These are phyloP conservation scores for Choloepus didactylus DNA, from an alignment of 2,797 vertebrate genomes.

Conservation along the genomic window DNA sequence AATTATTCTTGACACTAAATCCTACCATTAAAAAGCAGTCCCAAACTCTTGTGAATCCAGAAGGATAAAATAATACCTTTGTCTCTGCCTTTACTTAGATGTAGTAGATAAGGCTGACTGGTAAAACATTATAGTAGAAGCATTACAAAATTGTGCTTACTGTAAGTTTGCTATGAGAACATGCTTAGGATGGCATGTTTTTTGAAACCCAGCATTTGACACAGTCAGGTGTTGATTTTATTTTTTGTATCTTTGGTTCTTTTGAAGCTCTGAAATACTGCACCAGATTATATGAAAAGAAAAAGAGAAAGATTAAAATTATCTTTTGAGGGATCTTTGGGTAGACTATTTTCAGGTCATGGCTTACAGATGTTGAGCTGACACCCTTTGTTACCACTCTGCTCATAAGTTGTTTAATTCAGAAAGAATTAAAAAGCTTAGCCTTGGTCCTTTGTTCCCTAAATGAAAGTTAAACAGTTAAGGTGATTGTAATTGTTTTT, in stretches of 20 bases:
- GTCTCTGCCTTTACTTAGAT: not conserved
- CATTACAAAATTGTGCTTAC: not conserved
- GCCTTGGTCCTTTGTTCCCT: not conserved
- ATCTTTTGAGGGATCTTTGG: not conserved
- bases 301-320: not conserved
- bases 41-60: not conserved
- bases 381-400: not conserved
- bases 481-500: not conserved
- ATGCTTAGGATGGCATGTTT: not conserved
- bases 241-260: conserved; percentile 9
- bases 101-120: not conserved
- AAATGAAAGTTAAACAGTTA: conserved; percentile 13
- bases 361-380: not conserved
- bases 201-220: conserved; percentile 52
- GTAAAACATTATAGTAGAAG: not conserved
- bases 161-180: not conserved
- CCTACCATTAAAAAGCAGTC: not conserved
- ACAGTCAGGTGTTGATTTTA: conserved; percentile 28
- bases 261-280: conserved; percentile 2
- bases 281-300: conserved; percentile 6
- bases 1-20: conserved; percentile 16
- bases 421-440: conserved; percentile 15
- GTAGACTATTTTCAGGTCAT: not conserved
- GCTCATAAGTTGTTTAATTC: conserved; percentile 19
- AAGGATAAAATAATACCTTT: conserved; percentile 32